These are phyloP conservation scores for Tyria jacobaeae DNA, from an alignment of 2,888 invertebrate species.

Conservation along the genomic window DNA sequence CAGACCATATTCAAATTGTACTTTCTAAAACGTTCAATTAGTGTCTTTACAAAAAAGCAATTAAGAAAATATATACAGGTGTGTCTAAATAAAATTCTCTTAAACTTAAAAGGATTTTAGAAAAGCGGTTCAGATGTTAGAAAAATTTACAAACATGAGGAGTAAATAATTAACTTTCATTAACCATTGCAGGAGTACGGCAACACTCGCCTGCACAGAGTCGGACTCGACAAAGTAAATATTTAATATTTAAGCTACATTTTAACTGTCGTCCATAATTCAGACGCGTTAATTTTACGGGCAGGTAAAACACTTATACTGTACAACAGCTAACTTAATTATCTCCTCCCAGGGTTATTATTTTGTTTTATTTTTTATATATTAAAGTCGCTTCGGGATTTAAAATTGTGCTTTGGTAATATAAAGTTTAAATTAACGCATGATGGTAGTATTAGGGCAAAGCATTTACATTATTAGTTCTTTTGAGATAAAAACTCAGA, in stretches of 20 bases:
- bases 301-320: conserved; percentile 43
- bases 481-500: too few species aligned
- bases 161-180: conserved; percentile 17
- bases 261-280: conserved; percentile 47
- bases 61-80: too few species aligned
- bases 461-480: too few species aligned
- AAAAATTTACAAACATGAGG: conserved; percentile 5
- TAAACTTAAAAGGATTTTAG: too few species aligned
- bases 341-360: conserved; percentile 18
- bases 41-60: too few species aligned
- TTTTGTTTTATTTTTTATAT: conserved; percentile 22
- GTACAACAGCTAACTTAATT: conserved; percentile 39
- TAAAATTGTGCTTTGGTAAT: not conserved
- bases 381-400: conserved; percentile 3
- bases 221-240: conserved; percentile 38
- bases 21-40: too few species aligned
- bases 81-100: too few species aligned
- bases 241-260: conserved; percentile 44
- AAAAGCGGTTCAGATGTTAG: not conserved
- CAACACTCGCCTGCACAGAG: conserved; percentile 7
- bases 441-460: too few species aligned
- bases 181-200: conserved; percentile 6
- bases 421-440: conserved; percentile 1
- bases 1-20: too few species aligned
- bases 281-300: conserved; percentile 41